Evolutionary conservation across 2,797 vertebrate genomes (phyloP).

Genomic region (Mergus octosetaceus): DNA sequence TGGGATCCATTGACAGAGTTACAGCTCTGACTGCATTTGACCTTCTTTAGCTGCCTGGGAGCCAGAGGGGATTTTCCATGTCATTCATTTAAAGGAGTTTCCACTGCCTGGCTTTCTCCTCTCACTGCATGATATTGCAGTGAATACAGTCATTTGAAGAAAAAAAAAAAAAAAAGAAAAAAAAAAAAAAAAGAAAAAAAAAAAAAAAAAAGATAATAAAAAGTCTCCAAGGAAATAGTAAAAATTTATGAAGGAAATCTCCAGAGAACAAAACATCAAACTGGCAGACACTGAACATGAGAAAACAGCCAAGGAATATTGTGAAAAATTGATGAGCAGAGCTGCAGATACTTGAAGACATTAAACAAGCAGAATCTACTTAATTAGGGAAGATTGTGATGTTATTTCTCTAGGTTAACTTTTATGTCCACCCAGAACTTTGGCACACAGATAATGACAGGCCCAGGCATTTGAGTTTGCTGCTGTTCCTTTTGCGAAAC

Average conservation of each 20-base stretch:
- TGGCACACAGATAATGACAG: not conserved
- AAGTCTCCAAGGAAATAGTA: not conserved
- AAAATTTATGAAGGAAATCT: constrained; percentile 1
- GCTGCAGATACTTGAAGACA: constrained; percentile 9
- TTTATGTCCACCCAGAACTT: not conserved
- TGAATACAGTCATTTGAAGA: not conserved
- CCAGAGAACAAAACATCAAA: not conserved
- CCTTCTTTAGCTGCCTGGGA: not conserved
- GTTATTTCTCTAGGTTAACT: not conserved
- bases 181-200: not conserved
- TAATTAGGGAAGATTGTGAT: not conserved
- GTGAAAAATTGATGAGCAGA: constrained; percentile 47
- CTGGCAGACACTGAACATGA: not conserved
- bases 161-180: not conserved
- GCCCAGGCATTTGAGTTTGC: not conserved
- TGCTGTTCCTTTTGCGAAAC: not conserved
- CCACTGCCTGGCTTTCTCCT: constrained; percentile 54
- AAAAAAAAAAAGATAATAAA: not conserved
- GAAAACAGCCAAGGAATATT: not conserved
- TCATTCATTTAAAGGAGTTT: constrained; percentile 65
- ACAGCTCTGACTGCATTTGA: constrained; percentile 4
- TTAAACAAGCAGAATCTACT: constrained; percentile 10
- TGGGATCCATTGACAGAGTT: constrained; percentile 22
- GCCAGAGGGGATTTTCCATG: constrained; percentile 77
- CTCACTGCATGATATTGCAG: not conserved